Conservation (phyloP, 2,113 vertebrate genomes). For the Coptodon rendalli region DNA sequence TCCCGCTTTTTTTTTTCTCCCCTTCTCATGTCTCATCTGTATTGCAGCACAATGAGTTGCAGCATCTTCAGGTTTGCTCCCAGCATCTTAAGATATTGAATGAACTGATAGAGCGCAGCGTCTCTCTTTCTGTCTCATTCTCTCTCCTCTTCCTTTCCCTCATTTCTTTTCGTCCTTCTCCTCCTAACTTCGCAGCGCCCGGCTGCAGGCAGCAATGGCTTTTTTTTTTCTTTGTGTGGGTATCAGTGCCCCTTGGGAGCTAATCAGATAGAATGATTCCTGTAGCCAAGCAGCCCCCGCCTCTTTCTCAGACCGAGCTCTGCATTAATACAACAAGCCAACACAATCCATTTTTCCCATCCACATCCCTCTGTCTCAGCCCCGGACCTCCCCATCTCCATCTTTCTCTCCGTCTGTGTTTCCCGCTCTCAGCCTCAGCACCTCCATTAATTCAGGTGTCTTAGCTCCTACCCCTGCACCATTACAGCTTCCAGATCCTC, state of each 20-base stretch:
- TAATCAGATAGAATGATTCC: conserved; percentile 72
- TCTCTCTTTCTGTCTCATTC: background rate
- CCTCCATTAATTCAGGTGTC: conserved; percentile 61
- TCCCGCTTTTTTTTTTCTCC: background rate
- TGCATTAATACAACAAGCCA: conserved; percentile 43
- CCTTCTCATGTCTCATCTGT: conserved; percentile 1
- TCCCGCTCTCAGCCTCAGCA: conserved; percentile 6
- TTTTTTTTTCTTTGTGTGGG: conserved; percentile 49
- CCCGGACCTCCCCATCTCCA: background rate
- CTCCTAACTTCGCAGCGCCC: conserved; percentile 25
- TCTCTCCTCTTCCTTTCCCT: background rate
- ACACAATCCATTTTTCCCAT: background rate
- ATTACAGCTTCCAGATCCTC: conserved; percentile 45
- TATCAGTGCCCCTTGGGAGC: conserved; percentile 61
- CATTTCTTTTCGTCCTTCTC: background rate
- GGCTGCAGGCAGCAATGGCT: conserved; percentile 28
- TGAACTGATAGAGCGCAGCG: conserved; percentile 10
- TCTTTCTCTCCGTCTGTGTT: background rate
- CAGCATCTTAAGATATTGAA: conserved; percentile 39
- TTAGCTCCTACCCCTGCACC: conserved; percentile 45
- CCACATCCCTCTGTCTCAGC: background rate
- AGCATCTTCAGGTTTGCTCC: conserved; percentile 41
- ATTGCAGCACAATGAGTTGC: conserved; percentile 40
- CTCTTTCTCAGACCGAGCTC: conserved; percentile 30
- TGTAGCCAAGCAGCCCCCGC: conserved; percentile 40